Percentiles rank a stretch among this genome's conserved stretches.
These are phyloP conservation scores for Anneissia japonica DNA, from an alignment of 35 echinoderm and acorn worm species.

Conservation along the genomic window DNA sequence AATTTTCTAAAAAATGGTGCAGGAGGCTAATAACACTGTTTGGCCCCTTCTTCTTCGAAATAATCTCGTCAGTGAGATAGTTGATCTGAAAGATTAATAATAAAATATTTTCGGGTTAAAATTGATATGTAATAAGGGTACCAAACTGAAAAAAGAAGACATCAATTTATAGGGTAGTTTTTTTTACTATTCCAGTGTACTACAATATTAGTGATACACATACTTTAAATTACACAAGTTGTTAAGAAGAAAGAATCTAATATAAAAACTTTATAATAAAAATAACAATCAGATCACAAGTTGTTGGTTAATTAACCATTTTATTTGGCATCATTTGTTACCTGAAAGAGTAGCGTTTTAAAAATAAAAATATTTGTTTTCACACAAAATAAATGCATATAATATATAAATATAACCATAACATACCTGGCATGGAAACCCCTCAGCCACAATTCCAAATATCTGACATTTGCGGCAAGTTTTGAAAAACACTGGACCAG, in stretches of 20 bases:
- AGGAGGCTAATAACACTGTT: slow-evolving; percentile 38
- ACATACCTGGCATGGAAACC: not conserved
- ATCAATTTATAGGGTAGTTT: slow-evolving; percentile 5
- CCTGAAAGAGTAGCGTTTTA: no score
- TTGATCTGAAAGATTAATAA: slow-evolving; percentile 45
- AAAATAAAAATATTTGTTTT: not conserved
- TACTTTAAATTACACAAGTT: no score
- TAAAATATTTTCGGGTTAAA: no score
- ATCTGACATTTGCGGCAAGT: slow-evolving; percentile 10
- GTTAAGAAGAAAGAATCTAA: no score
- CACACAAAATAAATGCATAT: not conserved
- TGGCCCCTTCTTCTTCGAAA: slow-evolving; percentile 13
- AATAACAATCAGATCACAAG: no score
- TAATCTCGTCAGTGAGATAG: slow-evolving; percentile 52
- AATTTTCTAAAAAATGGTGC: slow-evolving; percentile 41
- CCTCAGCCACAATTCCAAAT: not conserved
- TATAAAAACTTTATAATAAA: no score
- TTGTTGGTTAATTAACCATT: no score
- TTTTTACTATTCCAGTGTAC: not conserved
- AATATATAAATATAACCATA: not conserved
- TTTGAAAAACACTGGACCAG: slow-evolving; percentile 51
- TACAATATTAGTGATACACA: not conserved
- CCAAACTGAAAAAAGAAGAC: slow-evolving; percentile 27
- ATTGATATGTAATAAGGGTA: no score
- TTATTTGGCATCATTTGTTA: no score